Conservation (phyloP, 1,140 invertebrate species). For the Drosophila micromelanica region DNA sequence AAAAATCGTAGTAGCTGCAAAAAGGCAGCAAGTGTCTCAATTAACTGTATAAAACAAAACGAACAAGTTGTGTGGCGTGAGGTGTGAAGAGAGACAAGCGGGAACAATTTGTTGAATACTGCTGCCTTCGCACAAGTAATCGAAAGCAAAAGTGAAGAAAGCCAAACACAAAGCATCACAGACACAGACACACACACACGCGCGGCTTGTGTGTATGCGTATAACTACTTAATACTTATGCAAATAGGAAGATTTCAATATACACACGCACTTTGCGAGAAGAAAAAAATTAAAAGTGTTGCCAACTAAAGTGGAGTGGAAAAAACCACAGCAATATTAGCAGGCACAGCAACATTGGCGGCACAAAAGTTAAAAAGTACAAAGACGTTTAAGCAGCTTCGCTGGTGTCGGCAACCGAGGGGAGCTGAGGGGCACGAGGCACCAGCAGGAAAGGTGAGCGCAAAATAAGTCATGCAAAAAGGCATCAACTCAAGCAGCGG, state of each 20-base stretch:
- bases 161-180: constrained; percentile 14
- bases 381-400: constrained; percentile 73
- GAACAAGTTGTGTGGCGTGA: constrained; percentile 29
- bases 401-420: constrained; percentile 19
- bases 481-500: constrained; percentile 38
- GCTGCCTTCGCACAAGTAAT: constrained; percentile 44
- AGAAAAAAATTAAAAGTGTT: constrained; percentile 34
- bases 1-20: constrained; percentile 47
- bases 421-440: constrained; percentile 42
- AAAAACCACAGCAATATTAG: constrained; percentile 44
- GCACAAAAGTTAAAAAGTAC: constrained; percentile 79
- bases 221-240: constrained; percentile 44
- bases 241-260: constrained; percentile 56
- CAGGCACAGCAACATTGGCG: constrained; percentile 67
- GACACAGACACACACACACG: constrained; percentile 4
- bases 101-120: constrained; percentile 80
- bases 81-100: constrained; percentile 56
- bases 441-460: constrained; percentile 69
- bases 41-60: constrained; percentile 65
- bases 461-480: constrained; percentile 78
- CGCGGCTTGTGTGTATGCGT: constrained; percentile 3
- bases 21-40: constrained; percentile 55
- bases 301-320: constrained; percentile 40
- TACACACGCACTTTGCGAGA: constrained; percentile 28
- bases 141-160: constrained; percentile 62